These are phyloP conservation scores for Campylomormyrus numenius DNA, from an alignment of 2,113 vertebrate genomes.

Conservation along the genomic window DNA sequence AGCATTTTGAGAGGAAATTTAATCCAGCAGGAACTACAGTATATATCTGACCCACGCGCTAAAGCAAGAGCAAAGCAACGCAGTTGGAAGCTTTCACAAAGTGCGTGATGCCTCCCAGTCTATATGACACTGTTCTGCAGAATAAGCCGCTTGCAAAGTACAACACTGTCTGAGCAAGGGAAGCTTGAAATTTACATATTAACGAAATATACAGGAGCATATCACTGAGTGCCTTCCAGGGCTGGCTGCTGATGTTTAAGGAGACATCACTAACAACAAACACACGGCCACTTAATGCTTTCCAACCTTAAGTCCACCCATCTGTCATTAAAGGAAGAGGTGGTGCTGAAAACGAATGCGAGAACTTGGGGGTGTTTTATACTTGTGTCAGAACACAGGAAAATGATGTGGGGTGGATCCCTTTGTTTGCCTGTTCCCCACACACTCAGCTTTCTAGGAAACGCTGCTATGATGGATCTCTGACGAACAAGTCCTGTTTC, in stretches of 20 bases:
- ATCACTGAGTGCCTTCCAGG: not conserved
- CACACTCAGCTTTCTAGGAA: constrained; percentile 17
- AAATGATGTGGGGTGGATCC: not conserved
- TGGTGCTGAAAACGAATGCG: not conserved
- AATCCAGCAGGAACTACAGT: not conserved
- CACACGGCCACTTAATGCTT: not conserved
- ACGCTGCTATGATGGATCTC: not conserved
- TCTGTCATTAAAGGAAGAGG: not conserved
- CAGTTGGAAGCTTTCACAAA: not conserved
- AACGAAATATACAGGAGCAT: not conserved
- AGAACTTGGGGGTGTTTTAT: not conserved
- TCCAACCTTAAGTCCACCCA: not conserved
- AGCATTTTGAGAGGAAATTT: not conserved
- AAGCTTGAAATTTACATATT: not conserved
- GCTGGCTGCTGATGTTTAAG: not conserved
- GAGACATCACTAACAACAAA: not conserved
- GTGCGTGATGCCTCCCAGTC: not conserved
- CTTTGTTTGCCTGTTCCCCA: not conserved
- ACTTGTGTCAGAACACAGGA: not conserved
- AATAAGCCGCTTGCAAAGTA: not conserved
- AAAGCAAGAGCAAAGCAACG: not conserved
- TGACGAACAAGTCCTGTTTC: constrained; percentile 9
- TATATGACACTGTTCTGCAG: not conserved
- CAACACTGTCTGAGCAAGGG: not conserved
- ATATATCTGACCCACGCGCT: not conserved